These are phyloP conservation scores for Drosophila villosipedis DNA, from an alignment of 2,888 invertebrate species.

Conservation along the genomic window DNA sequence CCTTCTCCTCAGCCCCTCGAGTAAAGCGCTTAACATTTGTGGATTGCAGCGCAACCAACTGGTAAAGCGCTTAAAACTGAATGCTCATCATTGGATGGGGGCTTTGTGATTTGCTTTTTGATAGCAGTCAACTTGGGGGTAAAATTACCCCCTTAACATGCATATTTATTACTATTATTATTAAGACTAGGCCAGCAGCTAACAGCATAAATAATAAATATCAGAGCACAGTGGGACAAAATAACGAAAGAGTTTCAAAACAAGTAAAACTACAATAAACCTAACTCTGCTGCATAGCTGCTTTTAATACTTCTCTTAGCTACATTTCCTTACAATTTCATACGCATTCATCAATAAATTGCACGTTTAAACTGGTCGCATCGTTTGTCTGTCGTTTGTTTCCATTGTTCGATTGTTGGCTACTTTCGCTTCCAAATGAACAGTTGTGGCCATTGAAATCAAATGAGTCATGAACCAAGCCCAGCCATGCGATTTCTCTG, in stretches of 20 bases:
- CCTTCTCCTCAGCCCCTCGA: background rate
- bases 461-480: conserved; percentile 70
- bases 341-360: conserved; percentile 8
- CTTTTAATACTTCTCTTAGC: background rate
- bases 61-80: conserved; percentile 70
- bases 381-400: conserved; percentile 17
- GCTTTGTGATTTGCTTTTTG: conserved; percentile 26
- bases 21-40: conserved; percentile 58
- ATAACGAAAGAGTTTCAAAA: background rate
- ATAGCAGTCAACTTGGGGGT: conserved; percentile 23
- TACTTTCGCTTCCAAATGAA: conserved; percentile 74
- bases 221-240: conserved; percentile 9
- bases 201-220: background rate
- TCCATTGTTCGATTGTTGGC: conserved; percentile 42
- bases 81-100: conserved; percentile 50
- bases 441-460: conserved; percentile 70
- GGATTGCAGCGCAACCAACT: conserved; percentile 40
- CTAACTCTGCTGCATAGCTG: background rate
- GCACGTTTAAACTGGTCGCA: conserved; percentile 3
- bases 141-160: conserved; percentile 24
- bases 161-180: conserved; percentile 39
- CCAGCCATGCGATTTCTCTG: conserved; percentile 36
- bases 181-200: conserved; percentile 2
- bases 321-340: background rate
- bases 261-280: background rate